Conservation (phyloP, 2,797 vertebrate genomes). For the Naso thynnoides region DNA sequence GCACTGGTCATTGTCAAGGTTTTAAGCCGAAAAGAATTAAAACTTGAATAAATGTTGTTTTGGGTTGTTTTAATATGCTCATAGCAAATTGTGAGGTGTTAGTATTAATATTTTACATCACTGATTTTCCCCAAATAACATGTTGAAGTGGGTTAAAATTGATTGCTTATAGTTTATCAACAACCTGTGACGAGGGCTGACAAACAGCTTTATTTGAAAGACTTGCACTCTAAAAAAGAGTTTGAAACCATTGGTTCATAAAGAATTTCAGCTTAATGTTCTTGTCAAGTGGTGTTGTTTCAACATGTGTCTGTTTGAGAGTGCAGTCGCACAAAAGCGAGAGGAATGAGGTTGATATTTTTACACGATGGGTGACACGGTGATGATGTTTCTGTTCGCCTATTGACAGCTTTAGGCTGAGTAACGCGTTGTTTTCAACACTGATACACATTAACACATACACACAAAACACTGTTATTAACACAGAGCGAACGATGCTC, state of each 20-base stretch:
- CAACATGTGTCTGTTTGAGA: constrained; percentile 57
- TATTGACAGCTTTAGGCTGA: constrained; percentile 81
- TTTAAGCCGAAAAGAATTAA: no score
- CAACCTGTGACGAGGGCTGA: background rate
- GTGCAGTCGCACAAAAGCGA: constrained; percentile 35
- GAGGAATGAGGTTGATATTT: constrained; percentile 44
- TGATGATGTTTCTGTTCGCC: constrained; percentile 79
- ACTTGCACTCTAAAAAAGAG: background rate
- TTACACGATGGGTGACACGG: constrained; percentile 61
- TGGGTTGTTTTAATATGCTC: no score
- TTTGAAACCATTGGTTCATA: background rate
- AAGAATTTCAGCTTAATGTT: background rate
- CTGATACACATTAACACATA: constrained; percentile 67
- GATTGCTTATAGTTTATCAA: background rate
- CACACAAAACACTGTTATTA: constrained; percentile 59
- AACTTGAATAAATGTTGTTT: no score
- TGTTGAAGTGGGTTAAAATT: background rate
- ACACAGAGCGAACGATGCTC: constrained; percentile 45
- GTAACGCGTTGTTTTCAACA: constrained; percentile 78
- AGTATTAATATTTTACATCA: no score
- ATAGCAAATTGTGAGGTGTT: no score
- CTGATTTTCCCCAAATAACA: no score
- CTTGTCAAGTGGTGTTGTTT: constrained; percentile 38
- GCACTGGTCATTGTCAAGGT: no score
- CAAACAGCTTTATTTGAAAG: background rate